Evolutionary conservation across 30 jellyfish, hydroid and myxozoan species (phyloP), one percentile per base, ranked within the genome.

Genomic region (Turritopsis dohrnii): DNA sequence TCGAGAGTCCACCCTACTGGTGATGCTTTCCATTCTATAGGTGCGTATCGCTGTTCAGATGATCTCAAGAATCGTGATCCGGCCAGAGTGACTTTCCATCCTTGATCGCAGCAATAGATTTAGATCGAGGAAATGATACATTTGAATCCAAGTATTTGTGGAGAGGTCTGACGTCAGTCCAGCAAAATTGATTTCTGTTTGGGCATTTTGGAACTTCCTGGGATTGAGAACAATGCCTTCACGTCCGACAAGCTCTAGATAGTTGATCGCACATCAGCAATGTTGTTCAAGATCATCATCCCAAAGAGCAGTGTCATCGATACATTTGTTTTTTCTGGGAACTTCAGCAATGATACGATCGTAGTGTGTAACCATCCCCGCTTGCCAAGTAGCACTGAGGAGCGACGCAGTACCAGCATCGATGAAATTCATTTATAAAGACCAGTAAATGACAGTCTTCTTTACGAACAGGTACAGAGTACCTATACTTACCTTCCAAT

Each of bases 331-430:
- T n/a, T n/a, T n/a, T n/a, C n/a, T n/a, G n/a, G n/a, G n/a, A n/a
- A n/a, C n/a, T n/a, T n/a, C n/a, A n/a, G n/a, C 21, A 26, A 83
- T 69, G 21, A 83, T 71, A 20, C 52, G 82, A 52, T 83, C 89
- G 52, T 8, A 75, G 83, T 9, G 90, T 72, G 24, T 66, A 83
- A 20, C 90, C 89, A 73, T 83, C 90, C 16, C 90, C 91, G n/a
- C 81, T n/a, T 17, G 91, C 90, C 19, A 18, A 25, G 31, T 7
- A 30, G n/a, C 89, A 20, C 25, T 16, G 65, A 16, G 72, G 72
- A 54, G 72, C 72, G 18, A 21, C 72, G 21, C 72, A 54, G 72
- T 54, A 54, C 18, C 72, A 21, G 72, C n/a, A n/a, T n/a, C n/a
- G n/a, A n/a, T n/a, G n/a, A n/a, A n/a, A n/a, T n/a, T n/a, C n/a